A percentile compares a stretch with the other conserved stretches of the same genome.
Conservation (phyloP, 2,888 invertebrate species). For the Polia nebulosa region DNA sequence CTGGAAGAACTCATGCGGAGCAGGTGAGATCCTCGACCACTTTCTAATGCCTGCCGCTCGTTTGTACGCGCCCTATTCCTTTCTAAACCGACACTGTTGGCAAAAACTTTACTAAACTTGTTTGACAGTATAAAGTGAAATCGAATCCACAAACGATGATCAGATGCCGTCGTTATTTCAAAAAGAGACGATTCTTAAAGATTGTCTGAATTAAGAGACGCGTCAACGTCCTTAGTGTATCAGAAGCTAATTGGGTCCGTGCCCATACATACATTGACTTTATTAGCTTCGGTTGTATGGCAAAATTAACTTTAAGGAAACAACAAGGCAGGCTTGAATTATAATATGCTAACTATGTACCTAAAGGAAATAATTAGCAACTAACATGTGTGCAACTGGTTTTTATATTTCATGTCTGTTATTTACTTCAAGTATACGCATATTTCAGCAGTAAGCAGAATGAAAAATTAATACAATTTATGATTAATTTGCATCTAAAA, state of each 20-base stretch:
- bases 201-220: constrained; percentile 44
- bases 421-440: constrained; percentile 28
- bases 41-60: constrained; percentile 70
- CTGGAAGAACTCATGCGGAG: constrained; percentile 89
- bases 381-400: background rate
- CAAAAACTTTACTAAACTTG: constrained; percentile 60
- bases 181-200: constrained; percentile 42
- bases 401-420: constrained; percentile 16
- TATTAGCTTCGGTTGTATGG: constrained; percentile 30
- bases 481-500: constrained; percentile 50
- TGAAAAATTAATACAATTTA: constrained; percentile 38
- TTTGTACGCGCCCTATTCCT: constrained; percentile 67
- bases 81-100: constrained; percentile 68
- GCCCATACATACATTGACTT: constrained; percentile 54
- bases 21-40: constrained; percentile 83
- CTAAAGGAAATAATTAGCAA: constrained; percentile 46
- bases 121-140: constrained; percentile 67
- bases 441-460: constrained; percentile 20
- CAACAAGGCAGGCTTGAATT: constrained; percentile 33
- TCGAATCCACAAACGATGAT: constrained; percentile 47
- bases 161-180: constrained; percentile 35
- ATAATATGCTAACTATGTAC: constrained; percentile 34
- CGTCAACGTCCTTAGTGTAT: constrained; percentile 43
- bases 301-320: constrained; percentile 48
- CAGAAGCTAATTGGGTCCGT: constrained; percentile 53